Base-by-base conservation (phyloP, 2,797 vertebrate genomes). In the Danio aesculapii region DNA sequence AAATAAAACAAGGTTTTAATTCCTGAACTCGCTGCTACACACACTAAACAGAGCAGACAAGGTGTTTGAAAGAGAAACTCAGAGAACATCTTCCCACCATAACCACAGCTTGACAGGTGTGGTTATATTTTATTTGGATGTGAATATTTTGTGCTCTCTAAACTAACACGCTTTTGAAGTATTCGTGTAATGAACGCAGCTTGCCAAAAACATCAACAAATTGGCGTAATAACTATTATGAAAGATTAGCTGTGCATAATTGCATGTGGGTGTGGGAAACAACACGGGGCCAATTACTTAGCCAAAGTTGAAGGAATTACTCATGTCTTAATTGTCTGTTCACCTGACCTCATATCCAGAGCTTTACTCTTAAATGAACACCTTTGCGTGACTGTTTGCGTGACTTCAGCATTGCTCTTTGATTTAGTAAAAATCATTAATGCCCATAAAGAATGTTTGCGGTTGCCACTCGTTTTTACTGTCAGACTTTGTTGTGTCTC, bases 401-500 rank as follows among this genome's bases (percentile, higher is more conserved):
- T 81, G 81, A 79, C 67, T 55, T 74, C 8, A 77, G 44, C 30
- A 9, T 52, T 61, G 47, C 59, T 41, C 64, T 81, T 73, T 86
- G 61, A 79, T 81, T 67, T 66, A 61, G 53, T 46, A 61, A 69
- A 80, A 79, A 74, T 66, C 75, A 77, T 82, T 84, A 85, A 81
- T 55, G 53, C 59, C 66, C 17, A 12, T 7, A 69, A 81, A 80
- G 64, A 81, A 77, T 61, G 81, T 73, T 82, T 81, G 90, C 82
- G 81, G 89, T 84, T 85, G 64, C 69, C 58, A 84, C 84, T 84
- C 81, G 80, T 87, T 44, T 86, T 89, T 84, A 84, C 83, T 71
- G 30, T 47, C 84, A 87, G 78, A 68, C 86, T 91, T 90, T 90
- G 90, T 92, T 90, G 88, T 88, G 81, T 89, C 90, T 88, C 88